Conservation (phyloP, 2,797 vertebrate genomes). For the Cryptoprocta ferox region DNA sequence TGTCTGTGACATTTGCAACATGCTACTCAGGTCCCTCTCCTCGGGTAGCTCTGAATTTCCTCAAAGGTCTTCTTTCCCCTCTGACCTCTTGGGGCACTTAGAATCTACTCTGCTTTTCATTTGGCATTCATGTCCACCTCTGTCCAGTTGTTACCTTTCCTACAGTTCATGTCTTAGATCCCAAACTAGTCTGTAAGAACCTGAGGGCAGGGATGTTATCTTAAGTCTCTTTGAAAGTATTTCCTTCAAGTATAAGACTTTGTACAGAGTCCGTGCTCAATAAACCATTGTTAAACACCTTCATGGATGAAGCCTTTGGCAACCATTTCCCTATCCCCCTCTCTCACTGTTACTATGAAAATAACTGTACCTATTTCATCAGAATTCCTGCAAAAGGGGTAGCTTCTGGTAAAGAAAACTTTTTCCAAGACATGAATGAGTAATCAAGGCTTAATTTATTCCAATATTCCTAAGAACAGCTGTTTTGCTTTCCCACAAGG, state of each 20-base stretch:
- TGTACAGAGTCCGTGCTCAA: not conserved
- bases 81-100: not conserved
- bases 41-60: not conserved
- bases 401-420: slow-evolving; percentile 47
- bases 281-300: not conserved
- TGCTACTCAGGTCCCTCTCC: not conserved
- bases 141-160: not conserved
- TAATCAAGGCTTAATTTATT: slow-evolving; percentile 33
- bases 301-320: not conserved
- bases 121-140: not conserved
- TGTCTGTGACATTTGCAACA: not conserved
- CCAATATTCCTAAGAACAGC: not conserved
- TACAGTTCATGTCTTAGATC: not conserved
- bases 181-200: not conserved
- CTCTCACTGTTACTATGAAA: not conserved
- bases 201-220: not conserved
- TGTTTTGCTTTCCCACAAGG: not conserved
- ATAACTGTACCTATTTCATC: slow-evolving; percentile 1
- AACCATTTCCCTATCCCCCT: not conserved
- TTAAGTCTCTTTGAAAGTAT: not conserved
- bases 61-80: not conserved
- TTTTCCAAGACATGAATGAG: slow-evolving; percentile 26
- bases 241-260: not conserved
- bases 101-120: not conserved
- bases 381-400: not conserved